Evolutionary conservation across 2,797 vertebrate genomes (phyloP).

Genomic region (Semaprochilodus insignis): DNA sequence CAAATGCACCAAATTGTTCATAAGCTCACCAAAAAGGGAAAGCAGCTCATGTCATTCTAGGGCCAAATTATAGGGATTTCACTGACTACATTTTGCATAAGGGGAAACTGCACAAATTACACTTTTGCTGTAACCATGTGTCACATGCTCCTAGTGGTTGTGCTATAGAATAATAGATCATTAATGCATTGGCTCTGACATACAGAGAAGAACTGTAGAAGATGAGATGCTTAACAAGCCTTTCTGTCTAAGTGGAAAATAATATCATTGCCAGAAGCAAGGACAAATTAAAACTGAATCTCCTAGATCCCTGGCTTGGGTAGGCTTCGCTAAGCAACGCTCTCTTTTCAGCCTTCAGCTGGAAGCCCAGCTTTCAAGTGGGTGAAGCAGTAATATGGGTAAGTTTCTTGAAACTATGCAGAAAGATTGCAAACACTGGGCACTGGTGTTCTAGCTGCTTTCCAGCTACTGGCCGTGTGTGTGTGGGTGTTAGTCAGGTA

Average conservation of each 20-base stretch:
- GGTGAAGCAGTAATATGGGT: neutral
- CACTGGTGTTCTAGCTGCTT: neutral
- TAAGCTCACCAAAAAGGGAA: too few species aligned
- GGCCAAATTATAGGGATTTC: too few species aligned
- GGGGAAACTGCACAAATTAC: neutral
- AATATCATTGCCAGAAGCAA: neutral
- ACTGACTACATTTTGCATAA: neutral
- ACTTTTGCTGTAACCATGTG: neutral
- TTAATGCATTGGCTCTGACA: neutral
- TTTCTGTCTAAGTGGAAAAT: slow-evolving; percentile 3
- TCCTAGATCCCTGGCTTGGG: neutral
- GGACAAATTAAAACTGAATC: neutral
- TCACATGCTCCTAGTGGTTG: neutral
- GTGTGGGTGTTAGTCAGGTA: neutral
- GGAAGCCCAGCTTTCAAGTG: neutral
- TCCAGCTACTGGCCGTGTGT: neutral
- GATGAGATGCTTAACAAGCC: neutral
- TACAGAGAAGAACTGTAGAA: neutral
- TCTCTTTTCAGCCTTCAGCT: slow-evolving; percentile 13
- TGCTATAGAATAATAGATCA: neutral
- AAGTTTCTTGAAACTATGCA: slow-evolving; percentile 11
- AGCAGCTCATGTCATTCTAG: too few species aligned
- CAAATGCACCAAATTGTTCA: too few species aligned
- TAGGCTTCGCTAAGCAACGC: neutral
- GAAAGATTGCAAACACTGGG: slow-evolving; percentile 10